Evolutionary conservation across 2,797 vertebrate species (phyloP).

Genomic region (Fistularia commersonii): DNA sequence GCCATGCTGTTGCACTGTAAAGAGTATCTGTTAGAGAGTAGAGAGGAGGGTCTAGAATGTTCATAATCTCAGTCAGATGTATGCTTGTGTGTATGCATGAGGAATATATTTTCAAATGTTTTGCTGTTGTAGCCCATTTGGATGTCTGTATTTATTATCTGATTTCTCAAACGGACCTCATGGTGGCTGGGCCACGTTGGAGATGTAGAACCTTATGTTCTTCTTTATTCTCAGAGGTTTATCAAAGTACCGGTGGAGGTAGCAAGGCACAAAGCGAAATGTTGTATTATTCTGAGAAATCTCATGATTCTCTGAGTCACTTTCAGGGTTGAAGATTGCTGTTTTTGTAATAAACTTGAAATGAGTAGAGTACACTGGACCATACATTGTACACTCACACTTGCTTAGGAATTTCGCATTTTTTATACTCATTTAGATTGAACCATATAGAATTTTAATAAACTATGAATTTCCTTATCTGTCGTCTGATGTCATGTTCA

Average conservation of each 20-base stretch:
- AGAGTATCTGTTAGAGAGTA: constrained; percentile 59
- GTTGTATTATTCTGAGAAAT: constrained; percentile 52
- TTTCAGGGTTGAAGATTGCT: constrained; percentile 65
- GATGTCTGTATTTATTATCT: constrained; percentile 79
- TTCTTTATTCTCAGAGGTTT: constrained; percentile 65
- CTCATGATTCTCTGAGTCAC: constrained; percentile 52
- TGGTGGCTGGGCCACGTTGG: constrained; percentile 77
- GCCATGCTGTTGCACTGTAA: constrained; percentile 76
- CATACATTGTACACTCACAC: constrained; percentile 61
- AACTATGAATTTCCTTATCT: constrained; percentile 57
- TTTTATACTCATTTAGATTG: constrained; percentile 54
- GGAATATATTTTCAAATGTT: constrained; percentile 55
- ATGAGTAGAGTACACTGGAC: constrained; percentile 76
- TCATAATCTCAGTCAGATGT: constrained; percentile 59
- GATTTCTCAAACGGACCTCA: constrained; percentile 64
- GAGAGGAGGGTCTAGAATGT: constrained; percentile 56
- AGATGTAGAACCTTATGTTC: constrained; percentile 56
- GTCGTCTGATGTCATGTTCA: constrained; percentile 25
- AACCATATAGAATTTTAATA: constrained; percentile 68
- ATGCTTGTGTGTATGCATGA: constrained; percentile 69
- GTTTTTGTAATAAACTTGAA: constrained; percentile 75
- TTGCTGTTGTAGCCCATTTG: constrained; percentile 60
- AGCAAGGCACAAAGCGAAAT: constrained; percentile 31
- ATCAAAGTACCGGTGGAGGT: constrained; percentile 56
- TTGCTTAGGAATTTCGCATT: constrained; percentile 59